Conservation (phyloP, 2,797 vertebrate genomes). For the Pampus argenteus region DNA sequence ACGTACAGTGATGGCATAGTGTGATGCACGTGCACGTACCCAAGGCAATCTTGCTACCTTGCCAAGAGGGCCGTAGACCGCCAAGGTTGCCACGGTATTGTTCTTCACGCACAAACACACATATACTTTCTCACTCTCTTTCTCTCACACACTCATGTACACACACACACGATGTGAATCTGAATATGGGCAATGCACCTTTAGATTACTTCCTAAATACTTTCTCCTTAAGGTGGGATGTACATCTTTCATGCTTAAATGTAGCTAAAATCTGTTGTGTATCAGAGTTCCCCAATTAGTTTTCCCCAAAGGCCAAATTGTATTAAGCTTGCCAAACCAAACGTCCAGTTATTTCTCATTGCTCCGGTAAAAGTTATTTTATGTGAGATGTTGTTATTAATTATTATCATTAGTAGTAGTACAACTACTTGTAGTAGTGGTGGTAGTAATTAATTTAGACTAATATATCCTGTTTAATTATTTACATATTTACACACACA, state of each 20-base stretch:
- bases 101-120: conserved; percentile 31
- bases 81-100: conserved; percentile 74
- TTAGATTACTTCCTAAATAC: conserved; percentile 13
- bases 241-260: neutral
- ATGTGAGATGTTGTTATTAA: too few relatives aligned
- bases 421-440: too few relatives aligned
- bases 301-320: too few relatives aligned
- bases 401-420: too few relatives aligned
- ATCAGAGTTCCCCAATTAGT: too few relatives aligned
- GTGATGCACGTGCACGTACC: conserved; percentile 43
- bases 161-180: conserved; percentile 41
- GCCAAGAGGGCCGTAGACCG: conserved; percentile 69
- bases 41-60: conserved; percentile 59
- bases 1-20: conserved; percentile 32
- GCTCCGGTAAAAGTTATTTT: too few relatives aligned
- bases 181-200: conserved; percentile 15
- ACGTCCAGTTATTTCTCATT: too few relatives aligned
- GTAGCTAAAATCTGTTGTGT: conserved; percentile 6
- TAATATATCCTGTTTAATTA: too few relatives aligned
- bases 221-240: neutral
- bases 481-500: too few relatives aligned
- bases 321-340: too few relatives aligned
- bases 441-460: too few relatives aligned
- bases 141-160: conserved; percentile 16
- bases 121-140: neutral